These are phyloP conservation scores for Laticauda laticaudata DNA, from an alignment of 2,113 vertebrate genomes.

Conservation along the genomic window DNA sequence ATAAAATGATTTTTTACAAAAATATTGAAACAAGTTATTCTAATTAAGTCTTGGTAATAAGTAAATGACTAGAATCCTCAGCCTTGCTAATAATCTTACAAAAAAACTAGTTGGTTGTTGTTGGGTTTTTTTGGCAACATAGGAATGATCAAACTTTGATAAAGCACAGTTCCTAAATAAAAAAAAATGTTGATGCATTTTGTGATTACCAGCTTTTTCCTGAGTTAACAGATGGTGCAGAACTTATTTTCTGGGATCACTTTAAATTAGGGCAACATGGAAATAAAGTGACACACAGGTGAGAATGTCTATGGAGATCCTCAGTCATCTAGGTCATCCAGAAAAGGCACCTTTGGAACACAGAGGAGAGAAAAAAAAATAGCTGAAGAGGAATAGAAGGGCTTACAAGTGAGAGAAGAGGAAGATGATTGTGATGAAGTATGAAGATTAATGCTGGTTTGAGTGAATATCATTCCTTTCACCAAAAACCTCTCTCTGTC, in stretches of 20 bases:
- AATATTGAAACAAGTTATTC: neutral
- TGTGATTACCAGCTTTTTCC: neutral
- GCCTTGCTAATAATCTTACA: neutral
- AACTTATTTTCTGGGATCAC: neutral
- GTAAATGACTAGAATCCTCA: neutral
- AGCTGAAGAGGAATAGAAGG: neutral
- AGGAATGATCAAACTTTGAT: neutral
- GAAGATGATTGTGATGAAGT: neutral
- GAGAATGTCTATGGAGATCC: neutral
- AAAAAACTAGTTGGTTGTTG: neutral
- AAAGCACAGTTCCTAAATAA: neutral
- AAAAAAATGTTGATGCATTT: neutral
- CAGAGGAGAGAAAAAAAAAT: neutral
- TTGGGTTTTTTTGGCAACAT: neutral
- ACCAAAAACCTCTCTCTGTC: neutral
- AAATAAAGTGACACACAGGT: neutral
- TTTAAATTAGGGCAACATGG: neutral
- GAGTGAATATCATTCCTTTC: neutral
- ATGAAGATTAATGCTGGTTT: neutral
- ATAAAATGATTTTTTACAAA: neutral
- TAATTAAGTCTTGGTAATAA: neutral
- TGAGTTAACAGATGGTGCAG: neutral
- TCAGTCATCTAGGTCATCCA: too few relatives aligned
- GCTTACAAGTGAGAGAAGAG: neutral
- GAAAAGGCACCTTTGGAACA: too few relatives aligned